Evolutionary conservation across 2,797 vertebrate genomes (phyloP).

Genomic region (Oryzias dopingdopingensis): DNA sequence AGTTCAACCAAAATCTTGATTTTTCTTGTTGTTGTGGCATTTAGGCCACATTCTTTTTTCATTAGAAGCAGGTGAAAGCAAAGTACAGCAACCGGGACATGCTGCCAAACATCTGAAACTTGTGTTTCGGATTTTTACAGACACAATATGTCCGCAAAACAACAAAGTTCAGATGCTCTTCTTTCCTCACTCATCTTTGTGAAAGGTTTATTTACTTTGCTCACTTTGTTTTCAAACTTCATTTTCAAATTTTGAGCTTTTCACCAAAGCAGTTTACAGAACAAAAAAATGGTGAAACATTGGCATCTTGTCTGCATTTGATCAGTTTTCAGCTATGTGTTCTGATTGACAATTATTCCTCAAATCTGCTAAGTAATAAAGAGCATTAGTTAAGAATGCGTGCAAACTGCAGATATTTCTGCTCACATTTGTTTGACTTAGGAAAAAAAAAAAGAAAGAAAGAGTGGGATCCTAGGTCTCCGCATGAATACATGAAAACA

Average conservation of each 20-base stretch:
- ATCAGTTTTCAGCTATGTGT: conserved; percentile 14
- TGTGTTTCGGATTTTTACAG: conserved; percentile 29
- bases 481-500: conserved; percentile 72
- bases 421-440: conserved; percentile 58
- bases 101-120: conserved; percentile 62
- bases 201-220: conserved; percentile 38
- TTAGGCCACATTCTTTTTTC: background rate
- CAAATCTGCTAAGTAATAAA: conserved; percentile 19
- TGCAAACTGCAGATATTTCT: conserved; percentile 52
- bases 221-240: conserved; percentile 31
- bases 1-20: background rate
- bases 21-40: background rate
- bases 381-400: conserved; percentile 35
- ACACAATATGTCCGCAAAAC: conserved; percentile 26
- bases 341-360: conserved; percentile 24
- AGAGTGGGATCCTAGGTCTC: conserved; percentile 56
- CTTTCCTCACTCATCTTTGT: conserved; percentile 23
- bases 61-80: conserved; percentile 37
- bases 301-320: conserved; percentile 4
- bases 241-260: conserved; percentile 19
- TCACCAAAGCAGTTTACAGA: conserved; percentile 25
- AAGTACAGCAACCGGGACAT: conserved; percentile 19
- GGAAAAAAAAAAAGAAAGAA: conserved; percentile 25
- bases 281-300: conserved; percentile 19
- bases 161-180: conserved; percentile 27